Base-by-base conservation (phyloP, 2,113 vertebrate species). In the Odobenus rosmarus region DNA sequence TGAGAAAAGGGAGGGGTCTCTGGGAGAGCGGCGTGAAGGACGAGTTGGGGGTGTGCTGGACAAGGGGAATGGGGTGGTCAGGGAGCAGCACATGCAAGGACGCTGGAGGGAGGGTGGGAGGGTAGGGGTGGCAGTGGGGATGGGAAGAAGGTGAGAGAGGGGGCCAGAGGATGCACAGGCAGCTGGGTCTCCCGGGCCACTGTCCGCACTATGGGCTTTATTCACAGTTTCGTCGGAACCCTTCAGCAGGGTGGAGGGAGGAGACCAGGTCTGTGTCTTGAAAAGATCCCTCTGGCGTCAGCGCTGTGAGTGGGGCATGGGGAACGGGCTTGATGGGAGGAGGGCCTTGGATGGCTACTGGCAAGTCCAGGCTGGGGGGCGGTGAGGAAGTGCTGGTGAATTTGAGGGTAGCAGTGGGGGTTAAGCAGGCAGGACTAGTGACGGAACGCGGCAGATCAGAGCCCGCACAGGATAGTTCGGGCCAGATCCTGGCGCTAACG, bases 401-500 rank as follows among this genome's bases (percentile, higher is more conserved):
- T 21, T 4, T 23, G 33, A 74, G 8, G 36, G 36, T 36, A 23
- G 72, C 51, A 10, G 18, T 42, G 19, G 55, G 46, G 55, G 13
- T 21, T 46, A 74, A 13, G 11, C 23, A 28, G 49, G 36, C 36
- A 5, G 59, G 57, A 24, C 23, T 12, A 4, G 28, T 3, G 26
- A 19, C 69, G 28, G 24, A 84, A 72, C 4, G 28, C 33, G 5
- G 46, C 1, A 28, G 62, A 9, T 39, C 7, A n/a, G 42, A 61
- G 74, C 18, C 26, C 6, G 18, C 4, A 10, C 19, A 18, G 10
- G 19, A 26, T 0, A 2, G 19, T 42, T 14, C 9, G 0, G 83
- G 18, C 33, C 46, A 13, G 23, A 88, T 79, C 39, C 86, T 42
- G 53, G 49, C 55, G 21, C 67, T 15, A 5, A 53, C 12, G 3